Conservation (phyloP, 1,140 invertebrate species). For the Drosophila funebris region DNA sequence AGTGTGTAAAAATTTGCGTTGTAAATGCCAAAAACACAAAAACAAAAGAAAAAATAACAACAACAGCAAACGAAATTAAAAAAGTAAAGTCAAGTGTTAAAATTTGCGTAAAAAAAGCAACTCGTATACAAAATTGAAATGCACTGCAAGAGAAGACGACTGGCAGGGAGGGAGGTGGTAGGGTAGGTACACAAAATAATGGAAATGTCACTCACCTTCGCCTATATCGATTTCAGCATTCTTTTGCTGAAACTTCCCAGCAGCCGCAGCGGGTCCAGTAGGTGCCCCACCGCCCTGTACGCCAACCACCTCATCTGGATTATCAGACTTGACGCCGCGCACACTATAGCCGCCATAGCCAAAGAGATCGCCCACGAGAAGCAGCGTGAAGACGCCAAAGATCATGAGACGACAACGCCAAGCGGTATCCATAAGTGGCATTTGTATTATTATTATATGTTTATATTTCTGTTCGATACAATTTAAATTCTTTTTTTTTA, state of each 20-base stretch:
- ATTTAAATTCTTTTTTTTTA: no score
- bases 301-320: constrained; percentile 54
- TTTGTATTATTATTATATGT: not conserved
- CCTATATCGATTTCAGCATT: constrained; percentile 81
- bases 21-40: constrained; percentile 26
- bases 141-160: not conserved
- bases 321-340: constrained; percentile 72
- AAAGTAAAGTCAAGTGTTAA: constrained; percentile 12
- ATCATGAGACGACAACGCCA: constrained; percentile 82
- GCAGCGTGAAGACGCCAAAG: constrained; percentile 69
- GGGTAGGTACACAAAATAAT: not conserved
- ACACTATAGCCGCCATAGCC: constrained; percentile 72
- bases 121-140: constrained; percentile 12
- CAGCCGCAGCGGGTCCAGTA: constrained; percentile 65
- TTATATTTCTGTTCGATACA: not conserved
- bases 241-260: constrained; percentile 79
- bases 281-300: constrained; percentile 45
- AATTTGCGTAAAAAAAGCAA: constrained; percentile 15
- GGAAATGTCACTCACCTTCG: constrained; percentile 74
- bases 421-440: constrained; percentile 74
- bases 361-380: constrained; percentile 78
- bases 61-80: constrained; percentile 1
- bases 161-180: not conserved
- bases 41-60: not conserved
- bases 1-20: constrained; percentile 34